Evolutionary conservation across 2,113 vertebrate genomes (phyloP), one percentile per base, ranked within the genome.

Genomic region (Paramisgurnus dabryanus): DNA sequence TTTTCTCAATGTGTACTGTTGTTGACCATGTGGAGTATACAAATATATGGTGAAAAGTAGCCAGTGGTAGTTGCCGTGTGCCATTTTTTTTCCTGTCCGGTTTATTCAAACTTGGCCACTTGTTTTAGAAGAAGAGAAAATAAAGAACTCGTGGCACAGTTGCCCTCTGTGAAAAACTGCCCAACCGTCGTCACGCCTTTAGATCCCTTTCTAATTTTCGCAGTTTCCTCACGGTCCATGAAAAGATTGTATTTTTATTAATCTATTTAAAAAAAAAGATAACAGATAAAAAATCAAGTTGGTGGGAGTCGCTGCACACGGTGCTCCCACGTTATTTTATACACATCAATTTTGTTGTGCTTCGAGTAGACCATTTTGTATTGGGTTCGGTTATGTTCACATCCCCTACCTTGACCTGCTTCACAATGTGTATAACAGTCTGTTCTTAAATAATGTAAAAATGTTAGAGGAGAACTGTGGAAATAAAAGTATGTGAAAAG

Each of bases 231-330:
- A 95, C 94, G 91, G 93, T 95, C 95, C 95, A 95, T 94, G 91
- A 94, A 95, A 96, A 97, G 95, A 98, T 96, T 97, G 96, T 98
- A 98, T 98, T 98, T 99, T 98, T 98, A 97, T 97, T 95, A 96
- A 91, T 87, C 95, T 98, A 98, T 98, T 98, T 98, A 99, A 98
- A 95, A 6, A 77, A 75, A 67, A 63, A 68, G 58, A 64, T 5
- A 91, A 72, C 94, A 93, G 92, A 93, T 92, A 87, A 95, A 87
- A 94, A 94, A 95, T 92, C 90, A 93, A 94, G 92, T 93, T 94
- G 92, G 94, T 93, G 93, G 94, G 93, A 91, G 89, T 90, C 88
- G 90, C 95, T 94, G 91, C 39, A 89, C 92, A 92, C 91, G 93
- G 92, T 93, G 94, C 94, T 93, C 93, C 90, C 94, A 93, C 91